Base-by-base conservation (phyloP, 2,113 vertebrate species). In the Ondatra zibethicus region DNA sequence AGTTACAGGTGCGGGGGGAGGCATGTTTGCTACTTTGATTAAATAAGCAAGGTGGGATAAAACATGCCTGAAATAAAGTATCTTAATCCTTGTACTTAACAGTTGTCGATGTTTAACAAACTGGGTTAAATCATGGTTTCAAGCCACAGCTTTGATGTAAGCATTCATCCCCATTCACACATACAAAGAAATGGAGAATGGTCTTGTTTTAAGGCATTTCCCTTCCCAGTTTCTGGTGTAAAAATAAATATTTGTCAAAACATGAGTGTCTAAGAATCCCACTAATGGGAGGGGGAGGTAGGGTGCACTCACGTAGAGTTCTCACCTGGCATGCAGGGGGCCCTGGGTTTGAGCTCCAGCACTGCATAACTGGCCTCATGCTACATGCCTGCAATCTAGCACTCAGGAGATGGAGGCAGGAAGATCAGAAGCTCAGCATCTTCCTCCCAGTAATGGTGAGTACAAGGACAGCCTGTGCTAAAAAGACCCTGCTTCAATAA, bases 81-180 rank as follows among this genome's bases (percentile, higher is more conserved):
- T 39, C 45, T 93, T 89, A 72, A 39, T 52, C 42, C 61, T 90
- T 91, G 81, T 72, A 45, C 50, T 94, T 94, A 87, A 0, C 39
- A 63, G 13, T 47, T 86, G 80, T 90, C 68, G 80, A 5, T 33
- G 93, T 90, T 95, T 73, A 68, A 87, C 45, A 63, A 78, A 91
- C 42, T 78, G 58, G 29, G n/a, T 72, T 77, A 87, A 88, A 88
- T 14, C 10, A 16, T 65, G 39, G 27, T 65, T 85, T 85, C 27
- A 13, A 65, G 58, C 5, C 39, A 42, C 13, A 31, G 58, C 14
- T 63, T 66, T 12, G 39, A 66, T 66, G 58, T 91, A 80, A 73
- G n/a, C n/a, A 78, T 75, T 55, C 14, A 73, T 75, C 45, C 14
- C 84, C 36, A 31, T 25, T 90, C 58, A 12, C 61, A 63, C 55